Conservation (phyloP, 2,888 invertebrate genomes). For the Steinernema scapterisci region DNA sequence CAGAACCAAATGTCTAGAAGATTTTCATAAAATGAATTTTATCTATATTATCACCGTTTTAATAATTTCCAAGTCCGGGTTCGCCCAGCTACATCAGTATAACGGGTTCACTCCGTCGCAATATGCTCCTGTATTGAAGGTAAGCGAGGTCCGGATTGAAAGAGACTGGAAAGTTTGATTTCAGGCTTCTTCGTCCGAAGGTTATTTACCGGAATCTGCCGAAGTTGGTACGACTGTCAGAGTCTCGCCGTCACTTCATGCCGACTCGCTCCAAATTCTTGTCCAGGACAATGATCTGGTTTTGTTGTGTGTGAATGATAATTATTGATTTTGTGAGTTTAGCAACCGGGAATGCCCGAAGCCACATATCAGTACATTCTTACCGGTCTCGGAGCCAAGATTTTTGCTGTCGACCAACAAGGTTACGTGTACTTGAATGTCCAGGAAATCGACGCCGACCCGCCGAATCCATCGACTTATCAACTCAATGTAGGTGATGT, state of each 20-base stretch:
- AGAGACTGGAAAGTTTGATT: background rate
- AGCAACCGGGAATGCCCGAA: conserved; percentile 68
- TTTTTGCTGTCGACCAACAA: conserved; percentile 67
- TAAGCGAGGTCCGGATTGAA: conserved; percentile 1
- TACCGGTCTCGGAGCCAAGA: conserved; percentile 65
- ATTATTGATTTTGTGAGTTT: conserved; percentile 39
- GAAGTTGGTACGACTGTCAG: conserved; percentile 65
- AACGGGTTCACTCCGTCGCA: conserved; percentile 33
- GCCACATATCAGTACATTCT: conserved; percentile 68
- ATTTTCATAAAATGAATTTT: no score
- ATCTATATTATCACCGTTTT: no score
- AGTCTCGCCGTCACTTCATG: conserved; percentile 53
- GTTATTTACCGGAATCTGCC: conserved; percentile 63
- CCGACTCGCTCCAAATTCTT: conserved; percentile 64
- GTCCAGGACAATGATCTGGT: conserved; percentile 67
- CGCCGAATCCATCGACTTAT: conserved; percentile 61
- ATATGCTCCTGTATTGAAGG: conserved; percentile 44
- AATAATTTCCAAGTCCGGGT: no score
- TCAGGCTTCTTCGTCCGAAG: conserved; percentile 62
- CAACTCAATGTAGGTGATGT: conserved; percentile 55
- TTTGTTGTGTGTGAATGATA: background rate
- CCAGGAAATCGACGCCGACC: conserved; percentile 61
- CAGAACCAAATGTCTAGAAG: no score
- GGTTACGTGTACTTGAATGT: conserved; percentile 67
- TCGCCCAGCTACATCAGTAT: background rate